A percentile compares a stretch with the other conserved stretches of the same genome.
Evolutionary conservation across 2,113 vertebrate genomes (phyloP).

Genomic region (Suricata suricatta): DNA sequence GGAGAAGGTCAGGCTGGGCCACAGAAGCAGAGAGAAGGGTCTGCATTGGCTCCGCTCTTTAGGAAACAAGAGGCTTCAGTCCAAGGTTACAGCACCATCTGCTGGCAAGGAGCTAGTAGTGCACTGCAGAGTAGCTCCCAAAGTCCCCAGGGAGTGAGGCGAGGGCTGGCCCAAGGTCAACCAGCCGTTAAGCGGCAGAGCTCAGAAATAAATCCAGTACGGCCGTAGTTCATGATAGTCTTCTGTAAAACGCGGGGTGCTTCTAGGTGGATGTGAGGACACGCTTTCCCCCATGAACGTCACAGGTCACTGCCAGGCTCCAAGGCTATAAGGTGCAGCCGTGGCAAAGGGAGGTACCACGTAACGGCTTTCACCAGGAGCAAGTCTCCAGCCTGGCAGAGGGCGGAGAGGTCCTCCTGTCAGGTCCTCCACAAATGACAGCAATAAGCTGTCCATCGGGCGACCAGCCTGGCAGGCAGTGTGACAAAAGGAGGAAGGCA

Average conservation of each 20-base stretch:
- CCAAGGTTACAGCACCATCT: constrained; percentile 74
- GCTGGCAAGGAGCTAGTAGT: constrained; percentile 45
- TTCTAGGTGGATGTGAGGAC: background rate
- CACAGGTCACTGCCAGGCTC: background rate
- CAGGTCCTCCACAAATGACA: background rate
- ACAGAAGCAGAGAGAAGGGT: background rate
- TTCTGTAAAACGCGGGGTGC: background rate
- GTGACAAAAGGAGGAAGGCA: background rate
- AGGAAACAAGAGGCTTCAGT: background rate
- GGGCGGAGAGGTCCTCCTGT: background rate
- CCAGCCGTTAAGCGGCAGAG: background rate
- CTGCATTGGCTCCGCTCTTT: background rate
- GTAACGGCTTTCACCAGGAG: background rate
- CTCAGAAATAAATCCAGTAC: background rate
- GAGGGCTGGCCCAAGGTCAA: background rate
- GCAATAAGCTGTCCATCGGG: background rate
- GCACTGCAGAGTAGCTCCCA: background rate
- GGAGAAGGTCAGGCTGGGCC: constrained; percentile 41
- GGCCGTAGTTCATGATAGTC: too few relatives aligned
- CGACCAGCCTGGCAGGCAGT: background rate
- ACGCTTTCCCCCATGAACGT: background rate
- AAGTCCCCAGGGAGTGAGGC: background rate
- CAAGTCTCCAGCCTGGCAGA: background rate
- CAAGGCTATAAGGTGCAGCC: background rate
- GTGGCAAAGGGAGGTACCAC: background rate